Percentiles rank a stretch among this genome's conserved stretches.
These are phyloP conservation scores for Campylomormyrus tamandua DNA, from an alignment of 2,113 vertebrate genomes.

Conservation along the genomic window DNA sequence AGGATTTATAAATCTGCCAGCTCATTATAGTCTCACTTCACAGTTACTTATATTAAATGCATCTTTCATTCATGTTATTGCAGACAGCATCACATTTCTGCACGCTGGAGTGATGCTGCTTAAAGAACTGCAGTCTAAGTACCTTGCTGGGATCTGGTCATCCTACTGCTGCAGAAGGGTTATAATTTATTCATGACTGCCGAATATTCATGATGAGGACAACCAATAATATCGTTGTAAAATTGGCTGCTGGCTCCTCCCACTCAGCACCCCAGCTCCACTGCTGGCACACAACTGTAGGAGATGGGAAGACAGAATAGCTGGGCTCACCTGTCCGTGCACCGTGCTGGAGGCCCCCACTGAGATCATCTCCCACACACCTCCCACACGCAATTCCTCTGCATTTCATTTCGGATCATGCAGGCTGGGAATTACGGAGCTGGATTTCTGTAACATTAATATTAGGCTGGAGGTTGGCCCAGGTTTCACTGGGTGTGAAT, in stretches of 20 bases:
- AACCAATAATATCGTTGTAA: background rate
- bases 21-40: background rate
- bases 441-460: constrained; percentile 30
- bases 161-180: background rate
- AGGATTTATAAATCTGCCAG: background rate
- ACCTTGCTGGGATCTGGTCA: background rate
- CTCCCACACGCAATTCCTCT: constrained; percentile 12
- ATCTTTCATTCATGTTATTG: background rate
- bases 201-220: background rate
- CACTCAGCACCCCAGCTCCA: background rate
- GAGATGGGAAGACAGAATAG: background rate
- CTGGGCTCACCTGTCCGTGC: background rate
- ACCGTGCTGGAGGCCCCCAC: background rate
- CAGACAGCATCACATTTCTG: background rate
- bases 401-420: constrained; percentile 8
- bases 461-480: constrained; percentile 32
- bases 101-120: background rate
- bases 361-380: background rate
- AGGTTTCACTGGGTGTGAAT: constrained; percentile 57
- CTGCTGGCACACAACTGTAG: constrained; percentile 28
- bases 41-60: background rate
- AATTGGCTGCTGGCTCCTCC: background rate
- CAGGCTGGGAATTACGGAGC: constrained; percentile 13
- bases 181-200: background rate
- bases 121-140: background rate